These are phyloP conservation scores for Sternarchorhynchus goeldii DNA, from an alignment of 2,797 vertebrate species.

Conservation along the genomic window DNA sequence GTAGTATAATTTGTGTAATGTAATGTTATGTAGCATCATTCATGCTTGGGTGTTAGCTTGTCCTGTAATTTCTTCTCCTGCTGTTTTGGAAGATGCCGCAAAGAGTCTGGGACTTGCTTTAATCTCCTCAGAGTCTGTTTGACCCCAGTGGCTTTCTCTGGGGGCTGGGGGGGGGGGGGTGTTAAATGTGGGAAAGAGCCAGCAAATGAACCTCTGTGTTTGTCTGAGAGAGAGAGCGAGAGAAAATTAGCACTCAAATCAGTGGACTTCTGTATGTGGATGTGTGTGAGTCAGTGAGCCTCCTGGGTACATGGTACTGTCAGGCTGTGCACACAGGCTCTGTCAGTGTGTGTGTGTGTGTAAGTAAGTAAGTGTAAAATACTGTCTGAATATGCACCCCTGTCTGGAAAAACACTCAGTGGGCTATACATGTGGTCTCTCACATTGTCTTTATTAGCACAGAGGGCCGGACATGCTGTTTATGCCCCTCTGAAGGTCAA, in stretches of 20 bases:
- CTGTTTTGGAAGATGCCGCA: background rate
- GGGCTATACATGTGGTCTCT: conserved; percentile 37
- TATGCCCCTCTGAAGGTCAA: conserved; percentile 48
- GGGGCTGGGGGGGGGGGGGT: background rate
- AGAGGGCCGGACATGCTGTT: conserved; percentile 16
- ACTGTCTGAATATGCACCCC: conserved; percentile 8
- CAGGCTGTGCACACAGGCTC: conserved; percentile 9
- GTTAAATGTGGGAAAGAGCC: conserved; percentile 28
- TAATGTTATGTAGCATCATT: background rate
- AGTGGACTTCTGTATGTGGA: background rate
- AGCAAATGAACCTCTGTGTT: conserved; percentile 9
- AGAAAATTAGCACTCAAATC: no score
- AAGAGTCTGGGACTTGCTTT: conserved; percentile 11
- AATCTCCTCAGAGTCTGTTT: conserved; percentile 32
- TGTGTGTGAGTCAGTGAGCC: conserved; percentile 3
- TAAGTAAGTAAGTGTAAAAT: background rate
- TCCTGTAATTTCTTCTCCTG: background rate
- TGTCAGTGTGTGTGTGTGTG: conserved; percentile 9
- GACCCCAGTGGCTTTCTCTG: background rate
- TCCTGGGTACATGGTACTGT: conserved; percentile 28
- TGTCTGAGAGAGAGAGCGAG: background rate
- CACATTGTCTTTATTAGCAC: conserved; percentile 35
- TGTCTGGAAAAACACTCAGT: conserved; percentile 36
- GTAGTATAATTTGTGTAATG: no score
- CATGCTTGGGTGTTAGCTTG: background rate